Evolutionary conservation across 1,140 invertebrate species (phyloP), one percentile per base, ranked within the genome.

Genomic region (Bombus fervidus): DNA sequence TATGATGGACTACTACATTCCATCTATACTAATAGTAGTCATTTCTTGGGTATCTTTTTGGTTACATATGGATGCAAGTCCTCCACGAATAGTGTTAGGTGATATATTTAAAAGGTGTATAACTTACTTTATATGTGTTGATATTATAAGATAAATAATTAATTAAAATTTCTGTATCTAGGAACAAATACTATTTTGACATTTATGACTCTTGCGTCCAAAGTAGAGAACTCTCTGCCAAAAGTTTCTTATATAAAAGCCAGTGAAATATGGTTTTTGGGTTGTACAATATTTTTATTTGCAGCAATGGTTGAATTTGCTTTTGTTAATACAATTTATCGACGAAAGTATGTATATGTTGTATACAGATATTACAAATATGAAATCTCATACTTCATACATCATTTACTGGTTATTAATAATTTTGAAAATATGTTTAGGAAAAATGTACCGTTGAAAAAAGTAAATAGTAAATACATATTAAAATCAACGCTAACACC

Each of bases 31-130:
- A 86, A 97, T 98, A 79, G 98, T 98, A 8, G 97, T 97, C 28
- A 97, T 98, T 81, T 98, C 98, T 0, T 98, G 98, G 98, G 98
- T 98, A 28, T 98, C 98, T 0, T 98, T 98, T 91, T 98, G 98
- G 98, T 94, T 98, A 73, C 98, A 98, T 92, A 97, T 98, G 39
- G 98, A 98, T 91, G 98, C 98, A 28, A 97, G 98, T 25, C 97
- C 98, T 12, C 97, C 98, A 34, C 95, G 97, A 91, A 97, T 97
- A 71, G 97, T 97, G 43, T 94, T 98, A 89, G 97, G 97, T 97
- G 83, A 72, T 39, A 71, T 57, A 81, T 84, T 12, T 53, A 37
- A 69, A 28, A n/a, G 15, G 47, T 78, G 73, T 64, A 81, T 22
- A 71, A 43, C 37, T 41, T 66, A 57, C 1, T 39, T 13, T 28